A percentile compares a stretch with the other conserved stretches of the same genome.
Evolutionary conservation across 2,113 vertebrate species (phyloP).

Genomic region (Engraulis encrasicolus): DNA sequence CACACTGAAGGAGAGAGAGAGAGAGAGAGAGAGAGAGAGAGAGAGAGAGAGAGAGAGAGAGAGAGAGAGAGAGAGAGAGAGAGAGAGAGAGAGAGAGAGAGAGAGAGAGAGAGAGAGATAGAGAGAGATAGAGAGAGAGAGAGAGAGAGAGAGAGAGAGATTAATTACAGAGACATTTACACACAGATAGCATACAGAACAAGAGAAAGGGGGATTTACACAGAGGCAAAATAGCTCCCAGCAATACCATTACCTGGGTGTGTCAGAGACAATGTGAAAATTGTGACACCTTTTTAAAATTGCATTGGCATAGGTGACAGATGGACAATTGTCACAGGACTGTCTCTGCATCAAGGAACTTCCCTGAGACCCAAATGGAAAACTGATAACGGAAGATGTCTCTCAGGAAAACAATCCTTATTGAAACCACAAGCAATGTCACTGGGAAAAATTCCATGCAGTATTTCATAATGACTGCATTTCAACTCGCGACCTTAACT

Average conservation of each 20-base stretch:
- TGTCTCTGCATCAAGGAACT: background rate
- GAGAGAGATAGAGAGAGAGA: conserved; percentile 31
- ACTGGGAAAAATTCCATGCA: background rate
- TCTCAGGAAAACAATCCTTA: background rate
- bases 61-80: conserved; percentile 26
- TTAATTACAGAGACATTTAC: background rate
- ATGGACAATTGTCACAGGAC: background rate
- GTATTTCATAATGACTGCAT: background rate
- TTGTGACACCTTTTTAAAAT: background rate
- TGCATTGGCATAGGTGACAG: background rate
- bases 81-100: conserved; percentile 32
- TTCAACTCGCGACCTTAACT: background rate
- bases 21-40: conserved; percentile 22
- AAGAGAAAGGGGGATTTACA: too few relatives aligned
- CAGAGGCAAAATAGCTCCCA: too few relatives aligned
- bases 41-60: background rate
- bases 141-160: conserved; percentile 11
- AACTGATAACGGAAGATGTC: background rate
- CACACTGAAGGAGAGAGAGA: conserved; percentile 67
- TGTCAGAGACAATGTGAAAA: background rate
- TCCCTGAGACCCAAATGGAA: background rate
- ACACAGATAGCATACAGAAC: too few relatives aligned
- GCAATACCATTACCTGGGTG: background rate
- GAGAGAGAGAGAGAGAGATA: conserved; percentile 38
- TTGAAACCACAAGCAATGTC: background rate